Conservation (phyloP, 2,113 vertebrate species). For the Melanocharis versteri region DNA sequence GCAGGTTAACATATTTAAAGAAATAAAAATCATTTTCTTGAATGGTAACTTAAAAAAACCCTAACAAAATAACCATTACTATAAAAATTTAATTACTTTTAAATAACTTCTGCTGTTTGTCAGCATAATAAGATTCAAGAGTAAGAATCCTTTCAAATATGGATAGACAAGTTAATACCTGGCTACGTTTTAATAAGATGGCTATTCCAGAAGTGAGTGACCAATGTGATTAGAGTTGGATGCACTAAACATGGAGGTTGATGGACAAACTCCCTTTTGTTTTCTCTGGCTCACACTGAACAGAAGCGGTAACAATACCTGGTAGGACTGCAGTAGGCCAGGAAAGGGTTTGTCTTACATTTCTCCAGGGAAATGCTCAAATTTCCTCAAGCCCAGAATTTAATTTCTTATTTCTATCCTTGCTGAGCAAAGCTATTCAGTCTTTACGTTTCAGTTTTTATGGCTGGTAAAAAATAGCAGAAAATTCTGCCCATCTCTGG, state of each 20-base stretch:
- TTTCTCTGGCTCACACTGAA: background rate
- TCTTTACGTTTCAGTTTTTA: background rate
- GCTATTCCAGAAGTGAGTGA: constrained; percentile 27
- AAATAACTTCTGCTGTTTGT: background rate
- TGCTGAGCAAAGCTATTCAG: background rate
- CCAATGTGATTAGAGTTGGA: background rate
- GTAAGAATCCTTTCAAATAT: background rate
- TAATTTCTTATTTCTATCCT: background rate
- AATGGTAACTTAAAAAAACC: constrained; percentile 9
- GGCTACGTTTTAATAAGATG: background rate
- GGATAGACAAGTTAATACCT: background rate
- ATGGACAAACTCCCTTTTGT: background rate
- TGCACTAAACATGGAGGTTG: background rate
- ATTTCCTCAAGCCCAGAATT: background rate
- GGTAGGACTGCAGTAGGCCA: background rate
- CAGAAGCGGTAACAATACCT: background rate
- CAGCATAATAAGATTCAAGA: background rate
- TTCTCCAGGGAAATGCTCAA: background rate
- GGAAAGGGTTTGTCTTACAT: background rate
- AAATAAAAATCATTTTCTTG: constrained; percentile 35
- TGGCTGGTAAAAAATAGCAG: background rate
- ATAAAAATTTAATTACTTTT: background rate
- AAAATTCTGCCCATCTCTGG: background rate
- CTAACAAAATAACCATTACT: background rate
- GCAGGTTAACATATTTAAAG: constrained; percentile 64